A percentile compares a stretch with the other conserved stretches of the same genome.
phyloP scores from a whole-genome alignment of 1,140 invertebrate species.

The Andricus grossulariae region DNA sequence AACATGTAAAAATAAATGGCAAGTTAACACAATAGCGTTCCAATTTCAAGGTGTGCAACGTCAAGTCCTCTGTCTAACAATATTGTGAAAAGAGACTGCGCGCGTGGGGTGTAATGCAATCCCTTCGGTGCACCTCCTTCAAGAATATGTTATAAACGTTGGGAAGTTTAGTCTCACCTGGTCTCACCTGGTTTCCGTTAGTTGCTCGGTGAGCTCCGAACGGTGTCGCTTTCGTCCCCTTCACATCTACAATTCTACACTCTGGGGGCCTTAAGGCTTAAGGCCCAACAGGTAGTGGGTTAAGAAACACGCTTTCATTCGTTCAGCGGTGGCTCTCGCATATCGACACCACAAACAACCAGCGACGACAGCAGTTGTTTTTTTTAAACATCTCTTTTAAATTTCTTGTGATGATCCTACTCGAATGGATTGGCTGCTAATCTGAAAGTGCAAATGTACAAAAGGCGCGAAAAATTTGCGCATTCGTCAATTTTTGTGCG shows the following conservation, averaged over 20 bases:
- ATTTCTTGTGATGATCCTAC: conserved; percentile 36
- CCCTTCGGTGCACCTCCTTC: background rate
- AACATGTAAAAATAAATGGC: no score
- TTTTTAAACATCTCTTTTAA: conserved; percentile 31
- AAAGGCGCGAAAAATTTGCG: background rate
- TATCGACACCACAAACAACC: conserved; percentile 26
- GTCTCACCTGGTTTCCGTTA: conserved; percentile 31
- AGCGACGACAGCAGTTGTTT: background rate
- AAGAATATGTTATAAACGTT: conserved; percentile 1
- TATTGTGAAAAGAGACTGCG: no score
- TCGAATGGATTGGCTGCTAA: conserved; percentile 1
- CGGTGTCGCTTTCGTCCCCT: conserved; percentile 52
- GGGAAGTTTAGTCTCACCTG: conserved; percentile 39
- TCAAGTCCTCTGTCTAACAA: no score
- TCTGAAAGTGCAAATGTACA: background rate
- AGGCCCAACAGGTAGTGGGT: conserved; percentile 42
- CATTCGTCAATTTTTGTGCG: conserved; percentile 14
- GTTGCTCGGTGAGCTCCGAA: conserved; percentile 45
- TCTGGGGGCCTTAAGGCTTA: conserved; percentile 40
- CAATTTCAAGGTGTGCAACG: no score
- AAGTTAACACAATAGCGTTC: no score
- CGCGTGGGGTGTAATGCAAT: conserved; percentile 7
- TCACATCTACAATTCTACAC: conserved; percentile 9
- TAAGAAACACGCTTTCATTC: conserved; percentile 56
- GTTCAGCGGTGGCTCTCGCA: conserved; percentile 34